These are phyloP conservation scores for Lamprologus speciosus DNA, from an alignment of 2,113 vertebrate species.

Conservation along the genomic window DNA sequence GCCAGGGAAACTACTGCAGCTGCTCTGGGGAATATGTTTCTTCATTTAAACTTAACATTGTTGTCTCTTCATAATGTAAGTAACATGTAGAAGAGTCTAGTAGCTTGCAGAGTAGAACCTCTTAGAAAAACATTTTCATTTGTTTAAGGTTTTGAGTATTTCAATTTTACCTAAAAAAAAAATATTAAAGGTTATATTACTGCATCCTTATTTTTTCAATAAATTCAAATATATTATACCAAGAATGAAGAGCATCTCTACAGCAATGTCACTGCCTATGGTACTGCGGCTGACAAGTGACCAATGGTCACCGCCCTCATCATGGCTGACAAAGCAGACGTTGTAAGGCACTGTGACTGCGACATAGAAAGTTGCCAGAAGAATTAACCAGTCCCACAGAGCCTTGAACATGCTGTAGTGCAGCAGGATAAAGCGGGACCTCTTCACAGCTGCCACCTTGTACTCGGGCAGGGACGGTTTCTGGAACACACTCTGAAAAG, in stretches of 20 bases:
- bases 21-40: not conserved
- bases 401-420: conserved; percentile 96
- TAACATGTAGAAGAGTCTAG: not conserved
- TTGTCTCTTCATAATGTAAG: not conserved
- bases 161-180: not conserved
- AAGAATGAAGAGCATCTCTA: conserved; percentile 96
- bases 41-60: not conserved
- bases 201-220: not conserved
- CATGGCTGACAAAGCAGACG: conserved; percentile 84
- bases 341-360: conserved; percentile 92
- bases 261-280: conserved; percentile 86
- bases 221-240: conserved; percentile 64
- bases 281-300: conserved; percentile 76
- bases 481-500: conserved; percentile 81
- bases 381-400: conserved; percentile 93
- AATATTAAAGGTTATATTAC: not conserved
- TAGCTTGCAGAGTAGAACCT: not conserved
- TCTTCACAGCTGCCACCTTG: conserved; percentile 91
- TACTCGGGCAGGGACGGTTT: conserved; percentile 87
- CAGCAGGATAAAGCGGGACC: conserved; percentile 90
- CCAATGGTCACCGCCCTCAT: conserved; percentile 72
- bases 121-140: not conserved
- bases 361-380: conserved; percentile 93
- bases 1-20: conserved; percentile 37
- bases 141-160: not conserved